Evolutionary conservation across 2,113 vertebrate genomes (phyloP).

Genomic region (Prochilodus magdalenae): DNA sequence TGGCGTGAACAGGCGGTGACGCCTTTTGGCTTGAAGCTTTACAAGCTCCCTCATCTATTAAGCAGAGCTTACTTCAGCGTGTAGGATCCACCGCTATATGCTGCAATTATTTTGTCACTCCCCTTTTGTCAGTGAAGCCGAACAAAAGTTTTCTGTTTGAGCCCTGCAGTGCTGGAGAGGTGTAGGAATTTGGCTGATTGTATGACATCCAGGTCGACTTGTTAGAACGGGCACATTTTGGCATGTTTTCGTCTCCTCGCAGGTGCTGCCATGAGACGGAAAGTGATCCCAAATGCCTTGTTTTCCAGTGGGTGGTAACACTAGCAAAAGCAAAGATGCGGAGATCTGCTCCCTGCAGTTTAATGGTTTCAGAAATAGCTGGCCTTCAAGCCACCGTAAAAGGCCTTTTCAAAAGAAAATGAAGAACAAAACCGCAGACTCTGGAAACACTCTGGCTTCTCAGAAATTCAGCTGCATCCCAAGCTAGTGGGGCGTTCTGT

Average conservation of each 20-base stretch:
- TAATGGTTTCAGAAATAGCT: slow-evolving; percentile 36
- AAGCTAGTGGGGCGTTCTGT: background rate
- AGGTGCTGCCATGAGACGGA: slow-evolving; percentile 34
- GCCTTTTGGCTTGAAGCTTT: slow-evolving; percentile 22
- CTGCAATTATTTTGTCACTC: slow-evolving; percentile 51
- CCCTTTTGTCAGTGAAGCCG: slow-evolving; percentile 40
- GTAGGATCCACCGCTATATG: slow-evolving; percentile 18
- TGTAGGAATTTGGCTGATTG: slow-evolving; percentile 50
- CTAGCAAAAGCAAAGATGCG: background rate
- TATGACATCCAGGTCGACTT: slow-evolving; percentile 47
- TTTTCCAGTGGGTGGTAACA: slow-evolving; percentile 36
- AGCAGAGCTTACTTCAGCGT: slow-evolving; percentile 28
- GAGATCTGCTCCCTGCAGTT: slow-evolving; percentile 20
- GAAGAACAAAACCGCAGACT: background rate
- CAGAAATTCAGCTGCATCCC: background rate
- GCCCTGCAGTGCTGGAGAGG: slow-evolving; percentile 40
- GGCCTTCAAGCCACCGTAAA: background rate
- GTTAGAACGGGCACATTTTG: slow-evolving; percentile 51
- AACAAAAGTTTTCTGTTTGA: slow-evolving; percentile 52
- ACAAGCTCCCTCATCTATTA: slow-evolving; percentile 33
- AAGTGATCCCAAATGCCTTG: slow-evolving; percentile 31
- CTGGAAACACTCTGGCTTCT: background rate
- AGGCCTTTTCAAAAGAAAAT: background rate
- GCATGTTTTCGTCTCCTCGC: slow-evolving; percentile 44
- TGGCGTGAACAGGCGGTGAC: slow-evolving; percentile 20